Percentiles rank a stretch among this genome's conserved stretches.
These are phyloP conservation scores for Pandemis cinnamomeana DNA, from an alignment of 2,888 invertebrate species.

Conservation along the genomic window DNA sequence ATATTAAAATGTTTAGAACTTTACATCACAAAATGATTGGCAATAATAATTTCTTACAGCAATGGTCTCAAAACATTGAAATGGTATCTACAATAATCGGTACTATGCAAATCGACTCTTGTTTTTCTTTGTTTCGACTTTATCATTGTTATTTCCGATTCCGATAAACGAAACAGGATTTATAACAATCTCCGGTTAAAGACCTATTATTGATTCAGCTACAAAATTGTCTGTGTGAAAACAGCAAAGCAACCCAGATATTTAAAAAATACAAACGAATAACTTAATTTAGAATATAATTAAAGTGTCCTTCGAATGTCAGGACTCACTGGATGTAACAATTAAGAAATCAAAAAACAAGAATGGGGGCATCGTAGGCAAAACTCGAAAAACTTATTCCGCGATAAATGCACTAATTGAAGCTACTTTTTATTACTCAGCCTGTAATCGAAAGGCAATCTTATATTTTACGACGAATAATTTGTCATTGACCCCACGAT, in stretches of 20 bases:
- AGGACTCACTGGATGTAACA: background rate
- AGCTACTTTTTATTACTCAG: conserved; percentile 18
- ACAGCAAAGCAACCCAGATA: background rate
- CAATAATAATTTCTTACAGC: too few relatives aligned
- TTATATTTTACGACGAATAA: conserved; percentile 15
- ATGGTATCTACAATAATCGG: too few relatives aligned
- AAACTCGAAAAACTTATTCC: background rate
- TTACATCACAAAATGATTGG: too few relatives aligned
- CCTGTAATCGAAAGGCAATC: conserved; percentile 20
- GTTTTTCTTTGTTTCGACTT: too few relatives aligned
- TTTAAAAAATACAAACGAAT: background rate
- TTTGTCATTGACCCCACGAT: conserved; percentile 20
- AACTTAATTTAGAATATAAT: too few relatives aligned
- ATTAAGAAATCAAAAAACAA: background rate
- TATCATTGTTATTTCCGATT: too few relatives aligned
- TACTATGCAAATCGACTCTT: too few relatives aligned
- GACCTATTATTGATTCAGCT: too few relatives aligned
- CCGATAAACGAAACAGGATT: too few relatives aligned
- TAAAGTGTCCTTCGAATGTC: background rate
- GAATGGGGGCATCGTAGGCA: background rate
- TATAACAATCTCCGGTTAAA: too few relatives aligned
- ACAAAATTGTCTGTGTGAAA: background rate
- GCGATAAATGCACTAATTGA: conserved; percentile 4
- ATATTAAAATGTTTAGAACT: too few relatives aligned
- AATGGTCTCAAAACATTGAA: too few relatives aligned